Conservation (phyloP, 2,888 invertebrate genomes). For the Stomorhina lunata region DNA sequence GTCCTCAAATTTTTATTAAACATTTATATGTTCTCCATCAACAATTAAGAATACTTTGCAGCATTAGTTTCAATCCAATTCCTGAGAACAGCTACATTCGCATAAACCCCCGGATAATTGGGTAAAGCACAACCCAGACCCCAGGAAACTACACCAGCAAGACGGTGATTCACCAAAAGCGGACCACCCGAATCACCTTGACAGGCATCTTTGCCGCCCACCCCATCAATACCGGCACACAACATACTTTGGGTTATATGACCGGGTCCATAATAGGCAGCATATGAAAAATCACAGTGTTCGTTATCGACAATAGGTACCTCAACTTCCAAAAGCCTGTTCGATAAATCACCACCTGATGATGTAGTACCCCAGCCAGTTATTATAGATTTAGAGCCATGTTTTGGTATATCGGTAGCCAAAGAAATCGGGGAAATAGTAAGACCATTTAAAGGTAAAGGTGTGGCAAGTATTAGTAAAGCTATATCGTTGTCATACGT, state of each 20-base stretch:
- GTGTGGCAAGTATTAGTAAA: conserved; percentile 72
- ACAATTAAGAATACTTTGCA: too few relatives aligned
- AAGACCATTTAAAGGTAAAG: conserved; percentile 72
- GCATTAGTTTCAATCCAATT: conserved; percentile 52
- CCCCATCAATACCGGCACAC: conserved; percentile 82
- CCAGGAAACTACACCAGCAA: conserved; percentile 65
- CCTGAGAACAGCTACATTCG: conserved; percentile 55
- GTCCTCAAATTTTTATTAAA: too few relatives aligned
- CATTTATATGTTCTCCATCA: too few relatives aligned
- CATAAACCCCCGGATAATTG: conserved; percentile 63
- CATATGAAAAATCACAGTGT: conserved; percentile 69
- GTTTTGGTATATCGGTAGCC: conserved; percentile 61
- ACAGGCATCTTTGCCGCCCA: conserved; percentile 75
- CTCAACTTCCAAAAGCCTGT: conserved; percentile 71
- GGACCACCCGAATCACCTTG: conserved; percentile 66
- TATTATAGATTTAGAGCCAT: conserved; percentile 68
- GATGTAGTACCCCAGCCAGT: conserved; percentile 74
- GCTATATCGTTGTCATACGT: conserved; percentile 82
- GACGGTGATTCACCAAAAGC: conserved; percentile 47
- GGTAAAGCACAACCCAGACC: conserved; percentile 64
- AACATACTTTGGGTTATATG: too few relatives aligned
- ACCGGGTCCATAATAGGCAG: conserved; percentile 67
- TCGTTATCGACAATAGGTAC: conserved; percentile 65
- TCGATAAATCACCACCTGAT: conserved; percentile 67
- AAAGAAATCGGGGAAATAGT: conserved; percentile 72